These are phyloP conservation scores for Dicyema japonicum DNA, from an alignment of 1,140 invertebrate genomes.

Conservation along the genomic window DNA sequence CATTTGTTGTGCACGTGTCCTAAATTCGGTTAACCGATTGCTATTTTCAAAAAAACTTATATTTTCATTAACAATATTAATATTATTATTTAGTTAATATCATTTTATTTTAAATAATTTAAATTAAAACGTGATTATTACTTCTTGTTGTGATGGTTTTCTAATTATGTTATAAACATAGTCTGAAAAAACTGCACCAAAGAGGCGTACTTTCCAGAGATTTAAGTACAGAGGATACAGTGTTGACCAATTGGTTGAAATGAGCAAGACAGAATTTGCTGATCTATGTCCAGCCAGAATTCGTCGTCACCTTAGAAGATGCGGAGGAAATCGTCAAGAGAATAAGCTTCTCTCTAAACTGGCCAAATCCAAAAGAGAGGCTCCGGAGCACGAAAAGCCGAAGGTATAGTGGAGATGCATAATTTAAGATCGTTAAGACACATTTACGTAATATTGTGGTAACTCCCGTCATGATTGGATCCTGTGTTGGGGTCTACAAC, in stretches of 20 bases:
- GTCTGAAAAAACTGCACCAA: too few relatives aligned
- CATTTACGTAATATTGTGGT: constrained; percentile 95
- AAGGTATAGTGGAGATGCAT: constrained; percentile 25
- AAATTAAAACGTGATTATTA: too few relatives aligned
- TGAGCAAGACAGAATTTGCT: constrained; percentile 79
- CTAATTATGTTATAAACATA: too few relatives aligned
- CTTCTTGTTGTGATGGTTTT: too few relatives aligned
- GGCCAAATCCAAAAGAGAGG: constrained; percentile 48
- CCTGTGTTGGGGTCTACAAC: constrained; percentile 94
- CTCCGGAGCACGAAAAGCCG: constrained; percentile 77
- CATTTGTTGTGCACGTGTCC: too few relatives aligned
- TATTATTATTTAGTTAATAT: too few relatives aligned
- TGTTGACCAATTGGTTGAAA: constrained; percentile 83
- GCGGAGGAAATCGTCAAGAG: constrained; percentile 77
- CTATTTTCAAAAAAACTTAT: too few relatives aligned
- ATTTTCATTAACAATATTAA: too few relatives aligned
- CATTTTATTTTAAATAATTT: too few relatives aligned
- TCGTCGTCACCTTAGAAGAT: constrained; percentile 52
- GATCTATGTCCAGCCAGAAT: constrained; percentile 66
- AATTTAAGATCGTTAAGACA: constrained; percentile 42
- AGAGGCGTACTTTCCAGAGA: constrained; percentile 94
- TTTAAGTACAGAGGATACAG: constrained; percentile 94
- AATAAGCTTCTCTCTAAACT: constrained; percentile 58
- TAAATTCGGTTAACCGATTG: too few relatives aligned
- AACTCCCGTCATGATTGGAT: constrained; percentile 95